A percentile compares a stretch with the other conserved stretches of the same genome.
Conservation (phyloP, 2,797 vertebrate species). For the Rhyacichthys aspro region DNA sequence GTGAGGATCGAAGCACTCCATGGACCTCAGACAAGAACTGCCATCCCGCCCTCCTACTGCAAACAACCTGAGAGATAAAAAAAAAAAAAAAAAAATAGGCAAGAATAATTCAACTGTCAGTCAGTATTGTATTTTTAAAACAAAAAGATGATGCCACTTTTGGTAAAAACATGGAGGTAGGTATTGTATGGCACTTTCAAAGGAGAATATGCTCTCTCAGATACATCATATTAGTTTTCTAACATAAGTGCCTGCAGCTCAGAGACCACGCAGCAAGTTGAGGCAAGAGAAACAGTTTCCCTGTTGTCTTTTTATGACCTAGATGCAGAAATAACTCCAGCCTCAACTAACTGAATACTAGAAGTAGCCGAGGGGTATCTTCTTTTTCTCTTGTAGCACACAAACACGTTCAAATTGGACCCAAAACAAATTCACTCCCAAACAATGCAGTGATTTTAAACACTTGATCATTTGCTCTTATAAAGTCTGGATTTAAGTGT, state of each 20-base stretch:
- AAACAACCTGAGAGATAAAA: constrained; percentile 82
- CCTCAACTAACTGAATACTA: constrained; percentile 52
- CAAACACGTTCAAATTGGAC: constrained; percentile 37
- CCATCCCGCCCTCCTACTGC: constrained; percentile 95
- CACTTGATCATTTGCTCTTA: constrained; percentile 41
- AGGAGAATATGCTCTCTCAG: constrained; percentile 40
- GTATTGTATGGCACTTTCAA: constrained; percentile 29
- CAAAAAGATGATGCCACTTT: constrained; percentile 7
- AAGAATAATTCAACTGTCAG: background rate
- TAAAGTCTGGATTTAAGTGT: constrained; percentile 25
- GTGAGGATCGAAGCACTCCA: constrained; percentile 97
- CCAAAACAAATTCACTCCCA: too few relatives aligned
- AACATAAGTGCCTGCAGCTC: constrained; percentile 42
- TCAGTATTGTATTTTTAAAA: background rate
- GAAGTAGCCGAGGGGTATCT: constrained; percentile 37
- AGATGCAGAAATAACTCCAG: constrained; percentile 69
- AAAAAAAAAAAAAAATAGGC: background rate
- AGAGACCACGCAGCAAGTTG: constrained; percentile 44
- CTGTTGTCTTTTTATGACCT: constrained; percentile 73
- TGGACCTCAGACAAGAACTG: constrained; percentile 94
- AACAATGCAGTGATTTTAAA: background rate
- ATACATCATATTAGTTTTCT: constrained; percentile 54
- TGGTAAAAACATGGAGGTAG: constrained; percentile 15
- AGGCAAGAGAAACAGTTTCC: constrained; percentile 61
- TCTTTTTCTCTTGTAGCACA: constrained; percentile 34